phyloP scores from a whole-genome alignment of 2,888 invertebrate species.

The Lissonota sp. region DNA sequence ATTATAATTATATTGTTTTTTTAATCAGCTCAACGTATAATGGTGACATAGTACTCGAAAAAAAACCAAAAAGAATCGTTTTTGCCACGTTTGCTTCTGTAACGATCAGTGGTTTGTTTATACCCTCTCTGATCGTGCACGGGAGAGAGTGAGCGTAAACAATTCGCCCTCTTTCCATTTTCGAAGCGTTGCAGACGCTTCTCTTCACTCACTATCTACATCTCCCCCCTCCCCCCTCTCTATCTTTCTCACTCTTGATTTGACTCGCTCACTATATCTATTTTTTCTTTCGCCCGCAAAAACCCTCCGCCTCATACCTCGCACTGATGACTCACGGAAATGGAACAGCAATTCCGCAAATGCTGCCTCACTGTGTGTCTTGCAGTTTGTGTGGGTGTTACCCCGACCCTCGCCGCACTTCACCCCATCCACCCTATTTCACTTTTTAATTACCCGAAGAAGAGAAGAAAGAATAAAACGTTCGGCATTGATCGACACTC shows the following conservation, averaged over 20 bases:
- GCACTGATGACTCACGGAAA: slow-evolving; percentile 61
- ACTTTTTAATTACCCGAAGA: slow-evolving; percentile 53
- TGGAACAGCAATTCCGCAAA: slow-evolving; percentile 63
- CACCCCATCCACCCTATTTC: slow-evolving; percentile 50
- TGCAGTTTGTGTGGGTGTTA: slow-evolving; percentile 15
- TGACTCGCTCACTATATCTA: not conserved
- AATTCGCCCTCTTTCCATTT: slow-evolving; percentile 43
- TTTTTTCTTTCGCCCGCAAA: not conserved
- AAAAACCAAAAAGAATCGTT: slow-evolving; percentile 34
- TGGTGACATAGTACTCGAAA: not conserved
- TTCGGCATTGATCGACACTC: slow-evolving; percentile 37
- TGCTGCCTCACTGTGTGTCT: slow-evolving; percentile 34
- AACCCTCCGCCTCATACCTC: slow-evolving; percentile 7
- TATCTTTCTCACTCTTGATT: slow-evolving; percentile 9
- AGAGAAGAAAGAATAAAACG: slow-evolving; percentile 26
- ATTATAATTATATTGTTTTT: too few relatives aligned
- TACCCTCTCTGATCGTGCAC: slow-evolving; percentile 20
- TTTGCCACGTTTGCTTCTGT: slow-evolving; percentile 38
- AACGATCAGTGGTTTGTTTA: slow-evolving; percentile 53
- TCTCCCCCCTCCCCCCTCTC: not conserved
- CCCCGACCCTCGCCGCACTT: slow-evolving; percentile 12
- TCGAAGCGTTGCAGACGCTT: slow-evolving; percentile 43
- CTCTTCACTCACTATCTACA: slow-evolving; percentile 30
- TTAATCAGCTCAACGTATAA: too few relatives aligned
- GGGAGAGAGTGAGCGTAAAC: slow-evolving; percentile 56